A percentile compares a stretch with the other conserved stretches of the same genome.
Evolutionary conservation across 2,888 invertebrate genomes (phyloP).

Genomic region (Lamellibrachia satsuma): DNA sequence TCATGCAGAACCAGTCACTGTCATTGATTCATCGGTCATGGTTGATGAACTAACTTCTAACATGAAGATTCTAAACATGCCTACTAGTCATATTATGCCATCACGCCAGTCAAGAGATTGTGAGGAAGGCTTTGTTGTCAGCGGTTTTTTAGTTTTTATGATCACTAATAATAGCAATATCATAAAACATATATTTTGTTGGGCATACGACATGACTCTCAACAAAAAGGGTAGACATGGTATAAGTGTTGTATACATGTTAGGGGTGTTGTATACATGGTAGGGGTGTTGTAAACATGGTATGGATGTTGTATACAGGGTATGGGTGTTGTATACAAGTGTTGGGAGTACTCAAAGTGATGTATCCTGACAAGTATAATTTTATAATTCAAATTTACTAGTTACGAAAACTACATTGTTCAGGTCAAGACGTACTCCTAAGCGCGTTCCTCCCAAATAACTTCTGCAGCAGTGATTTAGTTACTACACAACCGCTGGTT

Average conservation of each 20-base stretch:
- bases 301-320: neutral
- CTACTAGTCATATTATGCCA: neutral
- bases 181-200: neutral
- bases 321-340: neutral
- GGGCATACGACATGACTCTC: neutral
- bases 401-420: too few species aligned
- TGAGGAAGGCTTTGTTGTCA: neutral
- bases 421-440: too few species aligned
- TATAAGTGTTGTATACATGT: too few species aligned
- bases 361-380: neutral
- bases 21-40: neutral
- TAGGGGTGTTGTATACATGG: neutral
- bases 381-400: too few species aligned
- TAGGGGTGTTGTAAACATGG: neutral
- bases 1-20: neutral
- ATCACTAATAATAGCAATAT: too few species aligned
- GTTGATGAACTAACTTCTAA: neutral
- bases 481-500: neutral
- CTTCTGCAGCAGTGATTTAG: neutral
- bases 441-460: neutral
- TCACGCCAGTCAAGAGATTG: neutral
- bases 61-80: neutral
- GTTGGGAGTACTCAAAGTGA: neutral
- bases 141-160: neutral
- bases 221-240: too few species aligned